Evolutionary conservation across 2,888 invertebrate genomes (phyloP), one percentile per base, ranked within the genome.

Genomic region (Argyresthia albistria): DNA sequence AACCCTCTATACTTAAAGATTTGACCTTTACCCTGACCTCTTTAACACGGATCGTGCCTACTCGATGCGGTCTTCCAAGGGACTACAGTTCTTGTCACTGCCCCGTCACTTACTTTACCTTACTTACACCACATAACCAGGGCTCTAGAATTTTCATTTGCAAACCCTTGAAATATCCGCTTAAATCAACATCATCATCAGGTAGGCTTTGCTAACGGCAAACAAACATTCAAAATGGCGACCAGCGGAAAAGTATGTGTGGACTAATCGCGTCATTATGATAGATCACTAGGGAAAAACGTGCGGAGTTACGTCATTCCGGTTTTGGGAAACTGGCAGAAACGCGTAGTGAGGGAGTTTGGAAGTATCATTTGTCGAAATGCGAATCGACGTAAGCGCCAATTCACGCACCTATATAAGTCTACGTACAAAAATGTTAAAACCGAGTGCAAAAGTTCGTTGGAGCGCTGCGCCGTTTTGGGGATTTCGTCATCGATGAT

Each of bases 231-330:
- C 52, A 55, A 55, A 54, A 54, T 54, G 55, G 56, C 55, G 43
- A 46, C 51, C 46, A 53, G 51, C 49, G 15, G 46, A 52, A 57
- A 56, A 57, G 53, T 57, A 53, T 56, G 55, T 50, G 54, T 52
- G 50, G 47, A 49, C 58, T 58, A 58, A 57, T 58, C 57, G 52
- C 52, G 54, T 53, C 55, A 57, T 55, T 53, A 54, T 58, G 57
- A 58, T 57, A 57, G 58, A 58, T 57, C 50, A 52, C 43, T 46
- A 35, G 46, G 50, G 52, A 54, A 56, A 55, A 54, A 53, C 43
- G 37, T n/a, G 35, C 12, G 16, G 35, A 37, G 43, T 6, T 39
- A n/a, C 39, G 39, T 39, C 10, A 4, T 6, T 39, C 39, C 39
- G 39, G 39, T 9, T 39, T 9, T 39, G 35, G 11, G 46, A 10